Conservation (phyloP, 2,797 vertebrate species). For the Squalus acanthias region DNA sequence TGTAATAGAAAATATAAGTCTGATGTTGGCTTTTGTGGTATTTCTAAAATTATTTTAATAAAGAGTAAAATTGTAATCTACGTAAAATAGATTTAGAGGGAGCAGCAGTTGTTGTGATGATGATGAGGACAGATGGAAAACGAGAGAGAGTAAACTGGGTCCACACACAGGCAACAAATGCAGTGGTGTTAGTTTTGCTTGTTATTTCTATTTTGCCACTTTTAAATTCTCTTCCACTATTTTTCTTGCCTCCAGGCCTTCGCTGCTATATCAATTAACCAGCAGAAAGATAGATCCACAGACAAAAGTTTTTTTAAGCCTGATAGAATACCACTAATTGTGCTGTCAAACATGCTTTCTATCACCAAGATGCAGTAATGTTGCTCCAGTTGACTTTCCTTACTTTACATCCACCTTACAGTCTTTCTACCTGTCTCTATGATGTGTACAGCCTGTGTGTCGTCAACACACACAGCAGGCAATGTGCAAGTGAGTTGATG, state of each 20-base stretch:
- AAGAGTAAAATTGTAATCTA: background rate
- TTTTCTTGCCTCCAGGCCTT: background rate
- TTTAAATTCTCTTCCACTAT: background rate
- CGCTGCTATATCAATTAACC: background rate
- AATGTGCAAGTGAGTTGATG: background rate
- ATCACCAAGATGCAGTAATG: background rate
- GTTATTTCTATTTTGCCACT: background rate
- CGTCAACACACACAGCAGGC: background rate
- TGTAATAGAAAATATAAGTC: background rate
- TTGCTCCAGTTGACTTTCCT: background rate
- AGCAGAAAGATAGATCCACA: background rate
- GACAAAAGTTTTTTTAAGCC: background rate
- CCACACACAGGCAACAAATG: background rate
- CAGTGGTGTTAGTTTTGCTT: background rate
- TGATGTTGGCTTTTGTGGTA: background rate
- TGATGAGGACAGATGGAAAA: background rate
- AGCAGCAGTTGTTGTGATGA: background rate
- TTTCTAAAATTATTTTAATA: background rate
- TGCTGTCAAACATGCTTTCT: background rate
- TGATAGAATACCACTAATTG: background rate
- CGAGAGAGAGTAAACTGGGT: background rate
- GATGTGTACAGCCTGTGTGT: background rate
- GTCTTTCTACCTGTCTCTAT: background rate
- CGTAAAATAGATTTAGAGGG: background rate
- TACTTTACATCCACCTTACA: background rate